Evolutionary conservation across 2,113 vertebrate genomes (phyloP), one percentile per base, ranked within the genome.

Genomic region (Empidonax traillii): DNA sequence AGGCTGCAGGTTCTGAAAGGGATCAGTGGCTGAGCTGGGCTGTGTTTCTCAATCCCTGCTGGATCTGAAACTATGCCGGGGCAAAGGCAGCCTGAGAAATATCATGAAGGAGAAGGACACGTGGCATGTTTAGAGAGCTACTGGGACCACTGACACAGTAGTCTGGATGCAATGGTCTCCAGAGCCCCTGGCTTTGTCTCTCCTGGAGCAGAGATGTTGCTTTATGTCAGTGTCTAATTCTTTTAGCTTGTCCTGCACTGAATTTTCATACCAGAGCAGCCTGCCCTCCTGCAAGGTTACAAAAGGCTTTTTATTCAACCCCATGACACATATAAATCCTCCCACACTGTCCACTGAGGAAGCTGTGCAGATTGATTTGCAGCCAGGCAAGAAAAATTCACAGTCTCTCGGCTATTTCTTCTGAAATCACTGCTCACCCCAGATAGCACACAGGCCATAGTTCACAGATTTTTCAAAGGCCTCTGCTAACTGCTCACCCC

Each of bases 221-320:
- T 94, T 68, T 86, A 41, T 82, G 82, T 72, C 75, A 52, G 18
- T 43, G 20, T 69, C 56, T 30, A 9, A 51, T 47, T 80, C 63
- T 58, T 63, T 33, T 27, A 44, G 46, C 58, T 86, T 84, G 62
- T 58, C 55, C 71, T 59, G 55, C 74, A 72, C 68, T 90, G 30
- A 71, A 25, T 87, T 90, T 85, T 75, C 79, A 49, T 33, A 10
- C n/a, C 41, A 80, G 77, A 89, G 65, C 79, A 90, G 52, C 53
- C 37, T 92, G 66, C 63, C 49, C 24, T 79, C 41, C 58, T 81
- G 89, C 49, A 90, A 85, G 43, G 69, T 61, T 65, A 25, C 66
- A 76, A 91, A 96, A 86, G 44, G 28, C 37, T 84, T 59, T 89
- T 90, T 80, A 59, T 85, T 92, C 75, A 95, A 82, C 23, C 25